These are phyloP conservation scores for Xiphophorus maculatus DNA, from an alignment of 2,113 vertebrate species.

Conservation along the genomic window DNA sequence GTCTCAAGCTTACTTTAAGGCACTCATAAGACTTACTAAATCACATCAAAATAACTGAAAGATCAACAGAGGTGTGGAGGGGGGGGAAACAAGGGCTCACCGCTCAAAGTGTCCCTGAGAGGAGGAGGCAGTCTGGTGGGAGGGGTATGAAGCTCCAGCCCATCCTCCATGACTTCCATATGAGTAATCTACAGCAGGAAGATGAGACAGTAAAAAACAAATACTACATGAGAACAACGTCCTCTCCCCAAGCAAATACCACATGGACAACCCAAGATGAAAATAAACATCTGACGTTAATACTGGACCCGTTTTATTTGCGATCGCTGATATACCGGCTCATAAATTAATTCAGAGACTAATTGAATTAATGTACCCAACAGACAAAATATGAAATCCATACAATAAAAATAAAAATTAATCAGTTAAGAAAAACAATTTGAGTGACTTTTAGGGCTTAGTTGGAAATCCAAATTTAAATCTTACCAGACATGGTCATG, in stretches of 20 bases:
- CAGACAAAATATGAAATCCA: too few relatives aligned
- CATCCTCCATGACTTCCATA: slow-evolving; percentile 90
- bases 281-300: too few relatives aligned
- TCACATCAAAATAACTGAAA: neutral
- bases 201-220: neutral
- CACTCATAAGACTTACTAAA: neutral
- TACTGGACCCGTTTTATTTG: too few relatives aligned
- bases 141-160: slow-evolving; percentile 87
- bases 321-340: too few relatives aligned
- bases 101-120: slow-evolving; percentile 97
- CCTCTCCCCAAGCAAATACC: too few relatives aligned
- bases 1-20: neutral
- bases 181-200: slow-evolving; percentile 83
- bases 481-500: slow-evolving; percentile 86
- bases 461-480: too few relatives aligned
- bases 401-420: too few relatives aligned
- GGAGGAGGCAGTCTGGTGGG: slow-evolving; percentile 86
- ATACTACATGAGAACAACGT: neutral
- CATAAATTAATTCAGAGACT: too few relatives aligned
- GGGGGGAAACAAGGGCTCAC: slow-evolving; percentile 64
- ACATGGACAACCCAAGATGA: too few relatives aligned
- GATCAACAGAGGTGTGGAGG: neutral
- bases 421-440: too few relatives aligned
- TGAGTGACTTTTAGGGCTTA: too few relatives aligned
- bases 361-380: too few relatives aligned